Evolutionary conservation across 1,140 invertebrate species (phyloP).

Genomic region (Coptotermes formosanus): DNA sequence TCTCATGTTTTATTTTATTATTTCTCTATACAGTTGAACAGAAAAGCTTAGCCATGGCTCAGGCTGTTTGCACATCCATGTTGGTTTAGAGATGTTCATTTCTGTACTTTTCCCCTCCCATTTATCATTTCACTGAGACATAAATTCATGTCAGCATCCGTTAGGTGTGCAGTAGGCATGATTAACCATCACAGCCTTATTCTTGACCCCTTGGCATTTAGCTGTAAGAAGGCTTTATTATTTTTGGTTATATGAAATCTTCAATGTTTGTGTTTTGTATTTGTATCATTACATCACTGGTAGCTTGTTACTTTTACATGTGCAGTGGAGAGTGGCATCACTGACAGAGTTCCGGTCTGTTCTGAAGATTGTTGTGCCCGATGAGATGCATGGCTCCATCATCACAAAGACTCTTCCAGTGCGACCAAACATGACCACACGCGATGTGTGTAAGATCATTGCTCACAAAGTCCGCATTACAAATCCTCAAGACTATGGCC

Average conservation of each 20-base stretch:
- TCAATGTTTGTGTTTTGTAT: not conserved
- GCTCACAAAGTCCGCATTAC: conserved; percentile 91
- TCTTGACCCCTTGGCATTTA: no score
- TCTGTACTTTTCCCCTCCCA: no score
- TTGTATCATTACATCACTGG: not conserved
- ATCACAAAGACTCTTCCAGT: conserved; percentile 88
- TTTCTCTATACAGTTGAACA: no score
- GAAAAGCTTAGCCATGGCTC: no score
- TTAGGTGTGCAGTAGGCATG: no score
- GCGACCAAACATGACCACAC: conserved; percentile 85
- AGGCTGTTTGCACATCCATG: no score
- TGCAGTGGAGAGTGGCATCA: conserved; percentile 49
- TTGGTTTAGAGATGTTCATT: no score
- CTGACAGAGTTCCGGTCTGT: conserved; percentile 68
- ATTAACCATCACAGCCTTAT: no score
- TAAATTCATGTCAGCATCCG: no score
- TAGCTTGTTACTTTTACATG: conserved; percentile 25
- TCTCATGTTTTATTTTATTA: no score
- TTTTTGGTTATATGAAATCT: not conserved
- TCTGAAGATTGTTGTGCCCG: conserved; percentile 84
- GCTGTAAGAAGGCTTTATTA: no score
- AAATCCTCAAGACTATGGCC: conserved; percentile 92
- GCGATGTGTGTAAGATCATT: conserved; percentile 88
- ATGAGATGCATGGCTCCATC: conserved; percentile 87
- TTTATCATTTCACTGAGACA: no score